Conservation (phyloP, 2,797 vertebrate genomes). For the Pelochelys cantorii region DNA sequence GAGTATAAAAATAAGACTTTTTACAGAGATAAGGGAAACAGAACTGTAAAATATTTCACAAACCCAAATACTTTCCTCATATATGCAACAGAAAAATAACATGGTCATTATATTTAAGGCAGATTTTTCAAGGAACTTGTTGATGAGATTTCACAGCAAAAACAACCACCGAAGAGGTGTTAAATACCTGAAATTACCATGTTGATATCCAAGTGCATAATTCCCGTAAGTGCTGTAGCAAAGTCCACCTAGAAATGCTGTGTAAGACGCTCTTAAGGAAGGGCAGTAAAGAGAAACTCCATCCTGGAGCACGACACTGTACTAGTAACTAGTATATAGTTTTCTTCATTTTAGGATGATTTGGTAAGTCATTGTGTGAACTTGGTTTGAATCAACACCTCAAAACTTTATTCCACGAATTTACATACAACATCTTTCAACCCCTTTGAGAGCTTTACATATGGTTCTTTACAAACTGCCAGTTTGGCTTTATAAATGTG, state of each 20-base stretch:
- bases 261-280: background rate
- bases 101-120: background rate
- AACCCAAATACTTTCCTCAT: slow-evolving; percentile 12
- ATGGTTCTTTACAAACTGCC: slow-evolving; percentile 28
- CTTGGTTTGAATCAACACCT: slow-evolving; percentile 20
- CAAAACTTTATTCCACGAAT: slow-evolving; percentile 37
- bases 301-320: slow-evolving; percentile 19
- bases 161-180: slow-evolving; percentile 18
- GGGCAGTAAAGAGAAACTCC: slow-evolving; percentile 45
- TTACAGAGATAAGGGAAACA: background rate
- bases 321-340: background rate
- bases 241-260: background rate
- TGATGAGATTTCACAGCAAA: slow-evolving; percentile 16
- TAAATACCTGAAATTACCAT: slow-evolving; percentile 54
- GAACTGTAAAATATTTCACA: slow-evolving; percentile 59
- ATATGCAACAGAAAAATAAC: background rate
- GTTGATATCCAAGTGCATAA: slow-evolving; percentile 43
- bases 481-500: slow-evolving; percentile 55
- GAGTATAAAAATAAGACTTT: background rate
- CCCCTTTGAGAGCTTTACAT: slow-evolving; percentile 55
- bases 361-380: background rate
- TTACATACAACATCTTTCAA: slow-evolving; percentile 42
- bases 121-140: slow-evolving; percentile 42
- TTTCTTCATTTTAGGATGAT: slow-evolving; percentile 27
- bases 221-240: slow-evolving; percentile 49